These are phyloP conservation scores for Leucania comma DNA, from an alignment of 2,888 invertebrate genomes.

Conservation along the genomic window DNA sequence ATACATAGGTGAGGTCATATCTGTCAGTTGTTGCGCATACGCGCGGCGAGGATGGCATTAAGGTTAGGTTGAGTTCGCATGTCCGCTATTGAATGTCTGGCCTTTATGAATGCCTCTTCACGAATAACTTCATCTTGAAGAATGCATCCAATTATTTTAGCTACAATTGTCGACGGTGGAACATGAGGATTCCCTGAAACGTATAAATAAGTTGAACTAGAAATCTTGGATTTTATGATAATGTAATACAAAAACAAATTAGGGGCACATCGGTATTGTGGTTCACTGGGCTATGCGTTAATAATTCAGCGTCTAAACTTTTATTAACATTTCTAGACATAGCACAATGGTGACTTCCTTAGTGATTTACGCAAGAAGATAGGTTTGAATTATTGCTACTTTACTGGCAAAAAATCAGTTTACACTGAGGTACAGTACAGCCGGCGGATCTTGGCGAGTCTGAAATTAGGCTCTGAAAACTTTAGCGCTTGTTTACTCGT, in stretches of 20 bases:
- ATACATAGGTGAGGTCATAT: slow-evolving; percentile 34
- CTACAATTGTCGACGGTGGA: slow-evolving; percentile 95
- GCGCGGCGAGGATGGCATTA: slow-evolving; percentile 77
- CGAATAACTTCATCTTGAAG: slow-evolving; percentile 91
- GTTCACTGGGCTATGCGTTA: background rate
- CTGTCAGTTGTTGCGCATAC: slow-evolving; percentile 69
- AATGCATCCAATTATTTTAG: slow-evolving; percentile 94
- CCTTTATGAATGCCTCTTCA: slow-evolving; percentile 82
- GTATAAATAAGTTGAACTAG: slow-evolving; percentile 38
- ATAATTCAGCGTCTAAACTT: slow-evolving; percentile 11
- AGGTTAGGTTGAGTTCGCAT: slow-evolving; percentile 80
- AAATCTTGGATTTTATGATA: slow-evolving; percentile 7
- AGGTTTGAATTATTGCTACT: no score
- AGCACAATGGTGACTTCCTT: background rate
- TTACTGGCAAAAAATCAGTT: background rate
- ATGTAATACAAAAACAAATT: slow-evolving; percentile 4
- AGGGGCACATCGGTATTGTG: background rate
- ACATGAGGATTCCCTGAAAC: slow-evolving; percentile 93
- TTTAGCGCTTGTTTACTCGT: no score
- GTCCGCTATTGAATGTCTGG: slow-evolving; percentile 87
- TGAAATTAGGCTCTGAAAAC: no score
- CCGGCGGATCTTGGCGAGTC: no score
- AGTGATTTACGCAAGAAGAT: background rate
- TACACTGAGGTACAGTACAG: no score
- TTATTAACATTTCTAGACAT: slow-evolving; percentile 8